Evolutionary conservation across 2,113 vertebrate species (phyloP).

Genomic region (Theristicus caerulescens): DNA sequence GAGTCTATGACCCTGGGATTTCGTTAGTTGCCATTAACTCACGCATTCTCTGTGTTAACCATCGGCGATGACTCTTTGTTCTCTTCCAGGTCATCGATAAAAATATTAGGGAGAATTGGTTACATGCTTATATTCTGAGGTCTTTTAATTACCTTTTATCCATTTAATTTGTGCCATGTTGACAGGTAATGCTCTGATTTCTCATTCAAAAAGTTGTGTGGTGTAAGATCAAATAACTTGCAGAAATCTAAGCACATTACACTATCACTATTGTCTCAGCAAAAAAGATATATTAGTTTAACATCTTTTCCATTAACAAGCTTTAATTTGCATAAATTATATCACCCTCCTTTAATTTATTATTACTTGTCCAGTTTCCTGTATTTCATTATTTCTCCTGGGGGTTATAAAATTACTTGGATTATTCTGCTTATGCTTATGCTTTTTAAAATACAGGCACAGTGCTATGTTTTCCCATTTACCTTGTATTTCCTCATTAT

Average conservation of each 20-base stretch:
- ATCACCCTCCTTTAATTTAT: slow-evolving; percentile 21
- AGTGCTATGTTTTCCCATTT: not conserved
- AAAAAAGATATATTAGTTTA: not conserved
- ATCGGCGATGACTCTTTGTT: not conserved
- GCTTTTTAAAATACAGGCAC: not conserved
- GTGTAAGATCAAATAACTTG: not conserved
- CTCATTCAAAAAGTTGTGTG: not conserved
- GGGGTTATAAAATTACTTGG: slow-evolving; percentile 22
- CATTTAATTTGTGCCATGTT: not conserved
- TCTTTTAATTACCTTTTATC: not conserved
- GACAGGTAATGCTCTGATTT: not conserved
- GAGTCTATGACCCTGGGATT: not conserved
- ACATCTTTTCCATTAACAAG: slow-evolving; percentile 40
- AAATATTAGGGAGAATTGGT: not conserved
- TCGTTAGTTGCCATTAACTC: not conserved
- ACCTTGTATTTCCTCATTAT: not conserved
- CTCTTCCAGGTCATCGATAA: not conserved
- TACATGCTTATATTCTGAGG: not conserved
- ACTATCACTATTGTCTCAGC: not conserved
- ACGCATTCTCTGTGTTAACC: not conserved
- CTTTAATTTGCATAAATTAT: slow-evolving; percentile 51
- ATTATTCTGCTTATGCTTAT: not conserved
- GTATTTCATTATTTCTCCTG: slow-evolving; percentile 25
- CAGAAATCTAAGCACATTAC: not conserved
- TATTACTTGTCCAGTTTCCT: not conserved